phyloP scores from a whole-genome alignment of 37 sponge, comb jelly and placozoan genomes.

The Petrosia ficiformis region DNA sequence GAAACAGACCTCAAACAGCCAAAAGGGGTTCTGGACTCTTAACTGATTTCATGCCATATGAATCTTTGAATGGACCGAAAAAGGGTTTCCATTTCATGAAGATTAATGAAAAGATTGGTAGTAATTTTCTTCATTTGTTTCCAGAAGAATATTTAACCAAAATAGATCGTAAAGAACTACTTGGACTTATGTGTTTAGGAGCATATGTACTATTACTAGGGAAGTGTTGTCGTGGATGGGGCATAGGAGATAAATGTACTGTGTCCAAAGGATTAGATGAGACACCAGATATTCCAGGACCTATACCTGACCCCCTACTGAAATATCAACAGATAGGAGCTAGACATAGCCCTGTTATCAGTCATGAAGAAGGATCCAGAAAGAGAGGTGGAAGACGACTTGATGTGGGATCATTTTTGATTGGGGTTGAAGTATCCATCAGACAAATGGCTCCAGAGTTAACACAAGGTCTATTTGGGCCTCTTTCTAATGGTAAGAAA shows the following conservation, averaged over 20 bases:
- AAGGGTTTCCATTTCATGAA: conserved; percentile 61
- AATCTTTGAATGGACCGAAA: conserved; percentile 38
- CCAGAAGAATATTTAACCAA: conserved; percentile 19
- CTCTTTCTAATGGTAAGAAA: conserved; percentile 65
- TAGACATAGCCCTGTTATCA: not conserved
- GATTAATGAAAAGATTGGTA: conserved; percentile 59
- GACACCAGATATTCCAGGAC: too few species aligned
- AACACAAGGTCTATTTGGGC: conserved; percentile 69
- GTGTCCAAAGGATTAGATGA: not conserved
- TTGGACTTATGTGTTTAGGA: conserved; percentile 38
- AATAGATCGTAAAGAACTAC: conserved; percentile 23
- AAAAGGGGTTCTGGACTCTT: conserved; percentile 5
- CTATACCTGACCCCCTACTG: not conserved
- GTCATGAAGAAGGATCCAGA: not conserved
- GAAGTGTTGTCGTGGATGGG: conserved; percentile 82
- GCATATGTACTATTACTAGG: conserved; percentile 63
- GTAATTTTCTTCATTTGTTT: conserved; percentile 9
- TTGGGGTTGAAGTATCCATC: conserved; percentile 68
- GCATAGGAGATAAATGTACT: not conserved
- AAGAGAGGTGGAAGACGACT: conserved; percentile 23
- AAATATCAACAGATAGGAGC: not conserved
- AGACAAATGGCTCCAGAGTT: conserved; percentile 35
- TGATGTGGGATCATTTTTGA: conserved; percentile 74
- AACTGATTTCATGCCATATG: conserved; percentile 4
- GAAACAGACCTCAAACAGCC: conserved; percentile 38